Conservation (phyloP, 2,888 invertebrate species). For the Polia nebulosa region DNA sequence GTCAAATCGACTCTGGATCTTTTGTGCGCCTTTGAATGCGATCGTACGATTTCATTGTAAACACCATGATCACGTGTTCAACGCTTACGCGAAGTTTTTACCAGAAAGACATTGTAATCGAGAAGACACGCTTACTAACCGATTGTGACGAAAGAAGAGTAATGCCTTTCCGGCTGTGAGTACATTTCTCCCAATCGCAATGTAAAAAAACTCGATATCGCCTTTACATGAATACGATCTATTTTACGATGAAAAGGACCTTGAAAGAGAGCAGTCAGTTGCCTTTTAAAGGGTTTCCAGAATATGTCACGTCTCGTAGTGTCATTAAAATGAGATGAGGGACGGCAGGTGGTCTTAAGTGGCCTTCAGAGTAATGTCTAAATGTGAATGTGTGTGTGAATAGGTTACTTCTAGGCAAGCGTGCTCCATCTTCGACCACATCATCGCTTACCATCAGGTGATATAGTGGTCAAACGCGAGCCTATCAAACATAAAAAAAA, state of each 20-base stretch:
- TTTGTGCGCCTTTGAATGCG: constrained; percentile 21
- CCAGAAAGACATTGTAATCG: constrained; percentile 22
- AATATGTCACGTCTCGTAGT: constrained; percentile 12
- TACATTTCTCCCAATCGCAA: constrained; percentile 7
- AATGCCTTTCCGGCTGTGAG: constrained; percentile 21
- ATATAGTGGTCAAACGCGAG: too few relatives aligned
- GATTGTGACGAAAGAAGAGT: constrained; percentile 26
- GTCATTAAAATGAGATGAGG: constrained; percentile 12
- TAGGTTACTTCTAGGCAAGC: too few relatives aligned
- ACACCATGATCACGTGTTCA: constrained; percentile 8
- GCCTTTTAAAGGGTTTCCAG: constrained; percentile 7
- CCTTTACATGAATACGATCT: constrained; percentile 1
- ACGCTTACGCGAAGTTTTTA: constrained; percentile 32
- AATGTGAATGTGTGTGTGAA: too few relatives aligned
- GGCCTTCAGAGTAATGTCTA: background rate
- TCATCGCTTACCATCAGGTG: too few relatives aligned
- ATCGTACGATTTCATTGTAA: constrained; percentile 16
- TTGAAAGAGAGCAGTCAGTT: background rate
- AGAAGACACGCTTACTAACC: constrained; percentile 22
- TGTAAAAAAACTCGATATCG: constrained; percentile 3
- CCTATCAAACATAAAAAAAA: too few relatives aligned
- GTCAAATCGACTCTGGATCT: constrained; percentile 35
- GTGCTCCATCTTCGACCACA: too few relatives aligned
- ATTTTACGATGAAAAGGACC: background rate
- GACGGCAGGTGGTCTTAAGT: constrained; percentile 5